Evolutionary conservation across 2,113 vertebrate species (phyloP).

Genomic region (Panurus biarmicus): DNA sequence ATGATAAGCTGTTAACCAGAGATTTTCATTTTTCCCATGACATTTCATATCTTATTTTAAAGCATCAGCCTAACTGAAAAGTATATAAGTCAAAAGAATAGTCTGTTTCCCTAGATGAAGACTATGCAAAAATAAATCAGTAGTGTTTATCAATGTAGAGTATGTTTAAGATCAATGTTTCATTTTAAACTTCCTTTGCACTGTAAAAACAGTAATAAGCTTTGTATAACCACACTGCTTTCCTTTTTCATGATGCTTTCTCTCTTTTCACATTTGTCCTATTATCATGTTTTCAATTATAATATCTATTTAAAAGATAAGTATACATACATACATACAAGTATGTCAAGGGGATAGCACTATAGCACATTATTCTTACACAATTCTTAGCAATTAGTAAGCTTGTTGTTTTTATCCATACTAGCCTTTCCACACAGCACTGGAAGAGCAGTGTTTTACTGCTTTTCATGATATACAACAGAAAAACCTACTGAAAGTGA

Average conservation of each 20-base stretch:
- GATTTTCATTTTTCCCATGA: neutral
- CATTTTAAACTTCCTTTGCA: neutral
- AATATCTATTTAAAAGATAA: neutral
- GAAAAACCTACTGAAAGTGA: neutral
- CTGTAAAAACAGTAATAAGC: neutral
- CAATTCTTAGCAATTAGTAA: neutral
- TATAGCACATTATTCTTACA: constrained; percentile 19
- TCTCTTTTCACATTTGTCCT: neutral
- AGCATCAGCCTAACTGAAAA: neutral
- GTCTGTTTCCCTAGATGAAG: neutral
- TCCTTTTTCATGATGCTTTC: neutral
- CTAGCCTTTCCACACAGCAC: neutral
- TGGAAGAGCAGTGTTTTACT: neutral
- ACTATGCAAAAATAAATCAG: neutral
- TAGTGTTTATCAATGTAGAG: neutral
- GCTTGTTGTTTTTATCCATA: neutral
- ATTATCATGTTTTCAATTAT: neutral
- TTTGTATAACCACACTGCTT: neutral
- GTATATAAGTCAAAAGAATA: neutral
- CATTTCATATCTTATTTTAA: neutral
- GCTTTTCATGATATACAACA: neutral
- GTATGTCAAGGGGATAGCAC: constrained; percentile 29
- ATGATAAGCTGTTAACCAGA: neutral
- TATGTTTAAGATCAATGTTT: neutral
- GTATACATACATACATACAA: neutral